These are phyloP conservation scores for Caranx melampygus DNA, from an alignment of 2,113 vertebrate species.

Conservation along the genomic window DNA sequence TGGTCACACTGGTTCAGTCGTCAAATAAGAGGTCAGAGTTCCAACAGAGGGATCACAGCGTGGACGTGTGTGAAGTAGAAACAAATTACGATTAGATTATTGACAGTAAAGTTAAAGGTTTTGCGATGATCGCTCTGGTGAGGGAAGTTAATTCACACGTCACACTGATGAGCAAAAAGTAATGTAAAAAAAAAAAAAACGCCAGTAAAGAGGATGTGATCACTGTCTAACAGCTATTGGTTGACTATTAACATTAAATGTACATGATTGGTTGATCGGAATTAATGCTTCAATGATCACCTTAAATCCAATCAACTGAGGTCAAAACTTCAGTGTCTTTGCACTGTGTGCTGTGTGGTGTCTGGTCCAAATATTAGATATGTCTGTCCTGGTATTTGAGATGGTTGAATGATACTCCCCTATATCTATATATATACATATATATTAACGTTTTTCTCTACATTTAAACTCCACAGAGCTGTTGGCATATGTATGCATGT, in stretches of 20 bases:
- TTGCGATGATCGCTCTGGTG: constrained; percentile 36
- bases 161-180: constrained; percentile 14
- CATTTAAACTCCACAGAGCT: too few relatives aligned
- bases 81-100: constrained; percentile 64
- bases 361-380: not conserved
- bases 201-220: not conserved
- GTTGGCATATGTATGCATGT: too few relatives aligned
- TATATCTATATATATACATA: too few relatives aligned
- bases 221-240: not conserved
- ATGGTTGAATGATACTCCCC: too few relatives aligned
- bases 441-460: too few relatives aligned
- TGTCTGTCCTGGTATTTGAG: not conserved
- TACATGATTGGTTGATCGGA: too few relatives aligned
- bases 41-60: constrained; percentile 49
- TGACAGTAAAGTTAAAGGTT: constrained; percentile 42
- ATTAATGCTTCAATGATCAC: too few relatives aligned
- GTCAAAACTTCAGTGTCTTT: too few relatives aligned
- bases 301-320: too few relatives aligned
- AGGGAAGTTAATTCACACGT: constrained; percentile 18
- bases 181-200: constrained; percentile 12
- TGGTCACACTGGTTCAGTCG: constrained; percentile 44
- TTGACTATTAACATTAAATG: too few relatives aligned
- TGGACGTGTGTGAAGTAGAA: constrained; percentile 26
- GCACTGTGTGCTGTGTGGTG: too few relatives aligned
- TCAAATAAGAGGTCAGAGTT: constrained; percentile 65